Conservation (phyloP, 2,113 vertebrate species). For the Hippopotamus amphibius region DNA sequence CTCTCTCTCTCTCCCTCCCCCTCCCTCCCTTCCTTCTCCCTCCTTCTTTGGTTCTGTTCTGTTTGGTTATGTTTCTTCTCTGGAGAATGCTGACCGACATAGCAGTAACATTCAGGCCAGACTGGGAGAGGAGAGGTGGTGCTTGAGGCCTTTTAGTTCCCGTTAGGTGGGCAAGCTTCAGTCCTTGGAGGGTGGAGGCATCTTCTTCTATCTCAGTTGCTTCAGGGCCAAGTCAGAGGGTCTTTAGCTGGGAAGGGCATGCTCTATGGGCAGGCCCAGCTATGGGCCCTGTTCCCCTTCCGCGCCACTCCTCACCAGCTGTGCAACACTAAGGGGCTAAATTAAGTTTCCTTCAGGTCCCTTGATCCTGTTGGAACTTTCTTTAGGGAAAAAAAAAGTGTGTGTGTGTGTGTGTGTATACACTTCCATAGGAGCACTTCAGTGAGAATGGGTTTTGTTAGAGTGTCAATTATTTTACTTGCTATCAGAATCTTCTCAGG, state of each 20-base stretch:
- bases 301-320: background rate
- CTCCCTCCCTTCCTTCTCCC: background rate
- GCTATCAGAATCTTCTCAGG: background rate
- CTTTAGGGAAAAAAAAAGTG: background rate
- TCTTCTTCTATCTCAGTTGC: background rate
- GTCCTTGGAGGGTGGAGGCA: background rate
- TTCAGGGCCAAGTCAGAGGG: background rate
- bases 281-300: background rate
- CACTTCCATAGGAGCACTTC: background rate
- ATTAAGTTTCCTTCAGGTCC: background rate
- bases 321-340: background rate
- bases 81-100: background rate
- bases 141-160: background rate
- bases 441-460: conserved; percentile 8
- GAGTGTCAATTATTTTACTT: background rate
- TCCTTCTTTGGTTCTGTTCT: background rate
- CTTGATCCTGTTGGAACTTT: background rate
- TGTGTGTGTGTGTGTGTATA: background rate
- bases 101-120: background rate
- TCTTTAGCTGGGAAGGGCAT: background rate
- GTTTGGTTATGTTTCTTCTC: background rate
- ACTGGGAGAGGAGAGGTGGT: accelerated
- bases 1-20: background rate
- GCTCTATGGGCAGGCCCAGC: background rate
- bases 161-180: background rate